phyloP scores from a whole-genome alignment of 1,140 invertebrate genomes.

The Manduca sexta region DNA sequence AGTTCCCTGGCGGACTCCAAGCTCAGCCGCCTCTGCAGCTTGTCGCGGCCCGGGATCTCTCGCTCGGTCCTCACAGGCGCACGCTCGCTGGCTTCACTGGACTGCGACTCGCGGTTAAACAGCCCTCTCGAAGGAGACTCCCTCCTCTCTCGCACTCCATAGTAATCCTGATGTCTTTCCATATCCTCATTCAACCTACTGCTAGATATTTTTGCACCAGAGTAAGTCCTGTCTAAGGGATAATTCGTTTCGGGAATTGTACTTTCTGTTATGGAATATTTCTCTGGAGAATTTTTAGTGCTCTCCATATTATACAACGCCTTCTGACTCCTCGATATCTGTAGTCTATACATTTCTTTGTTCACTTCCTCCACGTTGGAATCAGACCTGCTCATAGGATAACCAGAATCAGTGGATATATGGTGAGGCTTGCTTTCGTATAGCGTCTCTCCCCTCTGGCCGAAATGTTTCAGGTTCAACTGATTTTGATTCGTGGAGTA shows the following conservation, averaged over 20 bases:
- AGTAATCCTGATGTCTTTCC: conserved; percentile 61
- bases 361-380: conserved; percentile 71
- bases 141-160: conserved; percentile 40
- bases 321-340: conserved; percentile 70
- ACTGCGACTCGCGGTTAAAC: conserved; percentile 48
- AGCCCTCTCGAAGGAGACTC: conserved; percentile 51
- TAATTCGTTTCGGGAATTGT: conserved; percentile 63
- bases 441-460: conserved; percentile 58
- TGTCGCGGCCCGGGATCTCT: conserved; percentile 38
- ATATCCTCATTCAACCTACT: conserved; percentile 64
- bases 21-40: conserved; percentile 76
- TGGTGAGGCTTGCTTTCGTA: conserved; percentile 66
- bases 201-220: conserved; percentile 65
- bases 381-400: conserved; percentile 65
- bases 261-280: conserved; percentile 57
- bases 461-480: conserved; percentile 67
- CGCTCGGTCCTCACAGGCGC: conserved; percentile 34
- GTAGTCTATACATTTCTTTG: conserved; percentile 71
- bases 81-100: conserved; percentile 55
- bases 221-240: conserved; percentile 67
- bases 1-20: conserved; percentile 81
- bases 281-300: conserved; percentile 58
- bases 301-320: conserved; percentile 67
- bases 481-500: conserved; percentile 67
- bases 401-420: conserved; percentile 57